Evolutionary conservation across 2,888 invertebrate species (phyloP).

Genomic region (Apamea monoglypha): DNA sequence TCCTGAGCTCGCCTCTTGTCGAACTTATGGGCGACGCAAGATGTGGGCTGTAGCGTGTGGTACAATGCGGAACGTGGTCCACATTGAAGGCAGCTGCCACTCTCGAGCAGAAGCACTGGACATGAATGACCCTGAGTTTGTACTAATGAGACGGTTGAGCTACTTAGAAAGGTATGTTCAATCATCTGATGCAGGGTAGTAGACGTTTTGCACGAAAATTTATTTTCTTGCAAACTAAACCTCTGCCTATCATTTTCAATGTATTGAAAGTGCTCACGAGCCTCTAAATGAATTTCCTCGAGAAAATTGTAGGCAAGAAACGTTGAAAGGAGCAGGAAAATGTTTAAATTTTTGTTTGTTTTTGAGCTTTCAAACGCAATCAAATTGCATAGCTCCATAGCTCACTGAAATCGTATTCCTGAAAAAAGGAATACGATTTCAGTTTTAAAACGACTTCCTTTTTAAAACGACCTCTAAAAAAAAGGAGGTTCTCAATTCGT

Average conservation of each 20-base stretch:
- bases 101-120: not conserved
- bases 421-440: too few species aligned
- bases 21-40: conserved; percentile 76
- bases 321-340: not conserved
- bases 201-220: too few species aligned
- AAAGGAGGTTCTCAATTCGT: not conserved
- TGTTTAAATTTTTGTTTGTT: not conserved
- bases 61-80: not conserved
- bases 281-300: not conserved
- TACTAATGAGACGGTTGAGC: not conserved
- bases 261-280: not conserved
- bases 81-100: not conserved
- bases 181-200: not conserved
- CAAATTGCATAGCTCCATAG: too few species aligned
- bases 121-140: not conserved
- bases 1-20: conserved; percentile 88
- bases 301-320: not conserved
- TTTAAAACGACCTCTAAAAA: not conserved
- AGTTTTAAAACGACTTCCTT: not conserved
- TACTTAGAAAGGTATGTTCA: not conserved
- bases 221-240: not conserved
- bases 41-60: conserved; percentile 58
- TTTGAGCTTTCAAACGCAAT: not conserved
- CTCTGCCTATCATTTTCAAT: not conserved
- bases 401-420: too few species aligned